phyloP scores from a whole-genome alignment of 2,888 invertebrate species.

The Apoderus coryli region DNA sequence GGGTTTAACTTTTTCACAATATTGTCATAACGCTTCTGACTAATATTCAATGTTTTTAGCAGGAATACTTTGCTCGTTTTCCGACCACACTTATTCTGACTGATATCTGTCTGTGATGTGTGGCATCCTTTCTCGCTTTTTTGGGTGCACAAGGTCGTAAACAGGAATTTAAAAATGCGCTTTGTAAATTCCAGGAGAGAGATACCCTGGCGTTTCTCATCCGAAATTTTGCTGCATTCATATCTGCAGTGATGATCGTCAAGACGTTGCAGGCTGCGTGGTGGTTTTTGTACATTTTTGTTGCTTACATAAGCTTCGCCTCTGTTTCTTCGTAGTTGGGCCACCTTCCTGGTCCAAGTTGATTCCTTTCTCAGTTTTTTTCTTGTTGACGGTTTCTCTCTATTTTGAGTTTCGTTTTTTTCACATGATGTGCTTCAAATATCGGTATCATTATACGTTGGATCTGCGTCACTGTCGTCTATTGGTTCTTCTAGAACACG shows the following conservation, averaged over 20 bases:
- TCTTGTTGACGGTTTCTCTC: too few relatives aligned
- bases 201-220: constrained; percentile 2
- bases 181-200: constrained; percentile 7
- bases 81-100: not conserved
- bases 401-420: too few relatives aligned
- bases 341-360: not conserved
- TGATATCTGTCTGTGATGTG: constrained; percentile 2
- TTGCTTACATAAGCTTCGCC: not conserved
- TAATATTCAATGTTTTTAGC: not conserved
- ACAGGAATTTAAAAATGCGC: constrained; percentile 4
- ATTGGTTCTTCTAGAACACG: too few relatives aligned
- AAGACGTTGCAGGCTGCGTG: not conserved
- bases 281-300: constrained; percentile 1
- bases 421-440: too few relatives aligned
- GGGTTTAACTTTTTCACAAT: not conserved
- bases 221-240: not conserved
- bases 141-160: not conserved
- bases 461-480: too few relatives aligned
- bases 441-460: too few relatives aligned
- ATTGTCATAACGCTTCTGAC: not conserved
- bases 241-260: not conserved
- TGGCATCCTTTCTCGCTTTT: not conserved
- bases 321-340: not conserved
- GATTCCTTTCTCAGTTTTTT: constrained; percentile 6
- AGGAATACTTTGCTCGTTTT: constrained; percentile 3